Conservation (phyloP, 2,888 invertebrate species). For the Tetranychus piercei region DNA sequence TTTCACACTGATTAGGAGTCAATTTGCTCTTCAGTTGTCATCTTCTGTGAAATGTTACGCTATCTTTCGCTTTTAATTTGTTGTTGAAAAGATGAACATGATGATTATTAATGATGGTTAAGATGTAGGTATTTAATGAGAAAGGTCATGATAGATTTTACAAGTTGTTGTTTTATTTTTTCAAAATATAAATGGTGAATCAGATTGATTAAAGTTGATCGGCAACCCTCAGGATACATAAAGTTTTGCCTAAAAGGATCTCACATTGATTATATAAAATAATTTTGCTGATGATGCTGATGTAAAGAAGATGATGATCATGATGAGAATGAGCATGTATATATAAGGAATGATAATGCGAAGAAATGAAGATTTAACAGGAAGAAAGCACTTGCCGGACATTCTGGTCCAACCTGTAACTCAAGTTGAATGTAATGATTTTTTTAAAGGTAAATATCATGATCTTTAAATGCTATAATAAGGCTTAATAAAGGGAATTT, state of each 20-base stretch:
- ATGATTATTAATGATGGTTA: too few relatives aligned
- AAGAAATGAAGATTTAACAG: neutral
- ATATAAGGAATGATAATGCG: neutral
- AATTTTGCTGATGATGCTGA: neutral
- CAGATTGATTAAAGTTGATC: conserved; percentile 15
- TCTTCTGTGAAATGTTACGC: too few relatives aligned
- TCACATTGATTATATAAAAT: neutral
- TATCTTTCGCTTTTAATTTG: too few relatives aligned
- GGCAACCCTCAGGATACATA: neutral
- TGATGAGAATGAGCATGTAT: neutral
- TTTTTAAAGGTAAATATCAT: neutral
- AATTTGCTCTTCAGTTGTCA: too few relatives aligned
- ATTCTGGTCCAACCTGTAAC: neutral
- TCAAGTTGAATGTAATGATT: neutral
- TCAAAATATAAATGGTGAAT: conserved; percentile 17
- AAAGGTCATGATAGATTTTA: too few relatives aligned
- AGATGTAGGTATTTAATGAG: too few relatives aligned
- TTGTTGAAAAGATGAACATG: too few relatives aligned
- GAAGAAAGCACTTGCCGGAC: neutral
- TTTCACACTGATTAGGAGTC: too few relatives aligned
- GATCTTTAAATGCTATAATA: neutral
- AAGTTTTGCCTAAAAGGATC: neutral
- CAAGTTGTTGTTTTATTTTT: too few relatives aligned
- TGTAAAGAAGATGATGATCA: neutral
- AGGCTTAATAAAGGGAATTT: neutral